Percentiles rank a stretch among this genome's conserved stretches.
These are phyloP conservation scores for Lepidotrigona ventralis DNA, from an alignment of 1,140 invertebrate species.

Conservation along the genomic window DNA sequence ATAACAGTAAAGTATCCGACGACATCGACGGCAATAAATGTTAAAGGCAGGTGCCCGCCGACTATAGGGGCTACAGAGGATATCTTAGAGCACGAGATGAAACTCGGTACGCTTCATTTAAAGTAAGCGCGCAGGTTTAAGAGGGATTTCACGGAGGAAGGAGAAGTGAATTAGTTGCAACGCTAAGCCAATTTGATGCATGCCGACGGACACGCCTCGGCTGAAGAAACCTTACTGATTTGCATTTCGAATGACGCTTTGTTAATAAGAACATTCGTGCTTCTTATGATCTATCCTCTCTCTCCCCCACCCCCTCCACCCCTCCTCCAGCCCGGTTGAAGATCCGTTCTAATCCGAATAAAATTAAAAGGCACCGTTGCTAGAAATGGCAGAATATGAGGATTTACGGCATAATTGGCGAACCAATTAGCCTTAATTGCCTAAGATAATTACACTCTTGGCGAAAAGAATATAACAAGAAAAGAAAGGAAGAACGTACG, in stretches of 20 bases:
- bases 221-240: background rate
- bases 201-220: background rate
- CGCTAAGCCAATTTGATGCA: constrained; percentile 28
- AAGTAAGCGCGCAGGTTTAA: constrained; percentile 32
- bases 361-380: constrained; percentile 41
- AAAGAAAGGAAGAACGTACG: background rate
- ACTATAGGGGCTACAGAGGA: constrained; percentile 24
- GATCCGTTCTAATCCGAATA: constrained; percentile 29
- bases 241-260: background rate
- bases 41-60: background rate
- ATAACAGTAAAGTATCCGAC: background rate
- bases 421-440: constrained; percentile 53
- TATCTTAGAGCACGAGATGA: constrained; percentile 15
- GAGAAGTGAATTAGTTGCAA: constrained; percentile 41
- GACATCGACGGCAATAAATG: constrained; percentile 1
- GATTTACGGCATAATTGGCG: constrained; percentile 49
- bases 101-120: constrained; percentile 37
- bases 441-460: constrained; percentile 39
- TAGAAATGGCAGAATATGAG: constrained; percentile 14
- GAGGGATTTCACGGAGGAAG: constrained; percentile 11
- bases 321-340: background rate
- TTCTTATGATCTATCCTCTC: too few relatives aligned
- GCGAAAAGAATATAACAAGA: background rate
- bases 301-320: too few relatives aligned
- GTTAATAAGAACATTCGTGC: background rate